Percentiles rank a stretch among this genome's conserved stretches.
Conservation (phyloP, 2,888 invertebrate genomes). For the Dryadula phaetusa region DNA sequence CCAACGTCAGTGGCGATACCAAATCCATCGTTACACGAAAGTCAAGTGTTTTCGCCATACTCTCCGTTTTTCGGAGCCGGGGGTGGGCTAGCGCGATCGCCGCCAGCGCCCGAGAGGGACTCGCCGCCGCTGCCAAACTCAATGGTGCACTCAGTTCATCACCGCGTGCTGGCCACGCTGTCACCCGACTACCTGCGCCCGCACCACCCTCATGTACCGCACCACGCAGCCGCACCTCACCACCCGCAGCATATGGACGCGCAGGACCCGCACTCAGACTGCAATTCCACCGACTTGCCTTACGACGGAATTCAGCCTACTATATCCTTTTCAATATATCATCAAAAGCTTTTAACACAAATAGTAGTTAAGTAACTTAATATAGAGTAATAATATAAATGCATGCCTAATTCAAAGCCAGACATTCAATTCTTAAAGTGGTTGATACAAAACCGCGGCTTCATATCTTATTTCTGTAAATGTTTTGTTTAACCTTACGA, state of each 20-base stretch:
- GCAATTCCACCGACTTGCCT: conserved; percentile 95
- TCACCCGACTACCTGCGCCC: conserved; percentile 91
- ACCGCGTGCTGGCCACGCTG: conserved; percentile 87
- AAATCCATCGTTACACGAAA: conserved; percentile 97
- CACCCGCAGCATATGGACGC: conserved; percentile 93
- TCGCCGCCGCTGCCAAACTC: conserved; percentile 94
- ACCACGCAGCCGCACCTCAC: conserved; percentile 89
- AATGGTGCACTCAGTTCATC: conserved; percentile 91
- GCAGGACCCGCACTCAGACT: conserved; percentile 94
- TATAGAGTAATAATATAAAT: conserved; percentile 25
- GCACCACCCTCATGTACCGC: conserved; percentile 90
- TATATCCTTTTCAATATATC: conserved; percentile 94
- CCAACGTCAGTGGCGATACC: conserved; percentile 98
- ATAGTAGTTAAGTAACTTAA: conserved; percentile 4
- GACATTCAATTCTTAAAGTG: conserved; percentile 42
- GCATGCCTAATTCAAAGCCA: conserved; percentile 24
- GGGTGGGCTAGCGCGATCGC: conserved; percentile 80
- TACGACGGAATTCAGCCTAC: conserved; percentile 97
- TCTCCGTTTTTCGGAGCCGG: conserved; percentile 93
- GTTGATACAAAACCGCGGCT: conserved; percentile 57
- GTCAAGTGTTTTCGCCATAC: conserved; percentile 96
- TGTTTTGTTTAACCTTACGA: conserved; percentile 83
- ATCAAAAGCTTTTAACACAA: conserved; percentile 9
- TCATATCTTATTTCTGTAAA: conserved; percentile 83
- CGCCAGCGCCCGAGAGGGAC: conserved; percentile 88